phyloP scores from a whole-genome alignment of 2,888 invertebrate genomes.

The Ormyrus thymus region DNA sequence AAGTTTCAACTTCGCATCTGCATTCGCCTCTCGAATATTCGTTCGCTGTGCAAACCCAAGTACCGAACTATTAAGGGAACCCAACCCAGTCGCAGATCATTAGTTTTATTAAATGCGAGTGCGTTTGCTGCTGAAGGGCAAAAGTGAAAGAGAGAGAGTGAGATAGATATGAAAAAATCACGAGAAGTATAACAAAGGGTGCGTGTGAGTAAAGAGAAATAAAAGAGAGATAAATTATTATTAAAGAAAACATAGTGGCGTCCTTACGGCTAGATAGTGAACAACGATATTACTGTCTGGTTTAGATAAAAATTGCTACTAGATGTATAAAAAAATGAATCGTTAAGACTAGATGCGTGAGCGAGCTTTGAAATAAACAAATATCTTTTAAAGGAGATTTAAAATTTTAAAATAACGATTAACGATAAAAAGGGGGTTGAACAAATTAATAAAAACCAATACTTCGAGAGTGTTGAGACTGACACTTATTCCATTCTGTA shows the following conservation, averaged over 20 bases:
- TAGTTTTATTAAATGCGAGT: constrained; percentile 45
- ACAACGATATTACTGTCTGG: constrained; percentile 56
- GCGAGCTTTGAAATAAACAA: constrained; percentile 55
- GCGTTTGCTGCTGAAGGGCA: constrained; percentile 29
- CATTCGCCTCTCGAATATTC: constrained; percentile 55
- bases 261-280: constrained; percentile 58
- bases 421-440: constrained; percentile 35
- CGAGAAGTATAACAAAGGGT: constrained; percentile 20
- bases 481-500: constrained; percentile 58
- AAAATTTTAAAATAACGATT: constrained; percentile 44
- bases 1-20: constrained; percentile 55
- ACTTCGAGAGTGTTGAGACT: constrained; percentile 59
- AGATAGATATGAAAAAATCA: constrained; percentile 12
- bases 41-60: constrained; percentile 52
- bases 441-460: constrained; percentile 41
- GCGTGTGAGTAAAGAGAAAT: constrained; percentile 36
- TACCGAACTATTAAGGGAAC: constrained; percentile 38
- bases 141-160: constrained; percentile 18
- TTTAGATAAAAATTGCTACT: constrained; percentile 59
- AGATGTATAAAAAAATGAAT: constrained; percentile 59
- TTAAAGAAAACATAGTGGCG: constrained; percentile 54
- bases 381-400: constrained; percentile 54
- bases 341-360: constrained; percentile 56
- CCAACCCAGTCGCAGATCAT: constrained; percentile 43
- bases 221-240: constrained; percentile 51